A percentile compares a stretch with the other conserved stretches of the same genome.
These are phyloP conservation scores for Hippocampus mohnikei DNA, from an alignment of 2,113 vertebrate genomes.

Conservation along the genomic window DNA sequence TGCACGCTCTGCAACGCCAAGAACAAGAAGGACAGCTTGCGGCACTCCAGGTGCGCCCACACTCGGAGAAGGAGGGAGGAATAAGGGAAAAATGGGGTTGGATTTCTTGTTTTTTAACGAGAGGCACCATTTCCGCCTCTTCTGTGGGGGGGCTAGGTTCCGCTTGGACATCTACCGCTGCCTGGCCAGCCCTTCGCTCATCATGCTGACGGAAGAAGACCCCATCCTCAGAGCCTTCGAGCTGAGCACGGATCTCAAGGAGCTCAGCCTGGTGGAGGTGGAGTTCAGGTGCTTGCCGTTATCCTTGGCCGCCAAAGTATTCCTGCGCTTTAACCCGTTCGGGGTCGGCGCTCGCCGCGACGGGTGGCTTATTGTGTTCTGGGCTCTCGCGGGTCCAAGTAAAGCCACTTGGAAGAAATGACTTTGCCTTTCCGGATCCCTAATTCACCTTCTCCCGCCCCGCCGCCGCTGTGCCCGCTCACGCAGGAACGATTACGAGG, in stretches of 20 bases:
- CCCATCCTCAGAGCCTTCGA: slow-evolving; percentile 96
- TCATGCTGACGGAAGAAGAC: slow-evolving; percentile 98
- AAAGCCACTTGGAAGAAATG: too few relatives aligned
- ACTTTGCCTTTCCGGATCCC: too few relatives aligned
- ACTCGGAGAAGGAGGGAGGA: too few relatives aligned
- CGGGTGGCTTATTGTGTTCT: too few relatives aligned
- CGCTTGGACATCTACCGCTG: slow-evolving; percentile 98
- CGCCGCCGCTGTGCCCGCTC: neutral
- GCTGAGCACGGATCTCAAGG: slow-evolving; percentile 92
- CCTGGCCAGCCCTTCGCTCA: slow-evolving; percentile 93
- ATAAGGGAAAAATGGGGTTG: too few relatives aligned
- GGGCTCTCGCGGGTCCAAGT: too few relatives aligned
- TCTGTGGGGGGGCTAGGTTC: slow-evolving; percentile 75
- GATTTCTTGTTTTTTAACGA: too few relatives aligned
- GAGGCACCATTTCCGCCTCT: neutral
- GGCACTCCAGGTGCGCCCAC: slow-evolving; percentile 88
- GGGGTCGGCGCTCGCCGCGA: too few relatives aligned
- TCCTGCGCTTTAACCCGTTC: too few relatives aligned
- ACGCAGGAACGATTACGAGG: slow-evolving; percentile 94
- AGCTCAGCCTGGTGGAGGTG: slow-evolving; percentile 96
- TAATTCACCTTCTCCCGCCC: too few relatives aligned
- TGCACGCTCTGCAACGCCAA: slow-evolving; percentile 96
- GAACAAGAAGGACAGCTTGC: slow-evolving; percentile 97
- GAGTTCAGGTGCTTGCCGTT: slow-evolving; percentile 85
- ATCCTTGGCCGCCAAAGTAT: neutral